Conservation (phyloP, 2,797 vertebrate genomes). For the Sebastes reedi region DNA sequence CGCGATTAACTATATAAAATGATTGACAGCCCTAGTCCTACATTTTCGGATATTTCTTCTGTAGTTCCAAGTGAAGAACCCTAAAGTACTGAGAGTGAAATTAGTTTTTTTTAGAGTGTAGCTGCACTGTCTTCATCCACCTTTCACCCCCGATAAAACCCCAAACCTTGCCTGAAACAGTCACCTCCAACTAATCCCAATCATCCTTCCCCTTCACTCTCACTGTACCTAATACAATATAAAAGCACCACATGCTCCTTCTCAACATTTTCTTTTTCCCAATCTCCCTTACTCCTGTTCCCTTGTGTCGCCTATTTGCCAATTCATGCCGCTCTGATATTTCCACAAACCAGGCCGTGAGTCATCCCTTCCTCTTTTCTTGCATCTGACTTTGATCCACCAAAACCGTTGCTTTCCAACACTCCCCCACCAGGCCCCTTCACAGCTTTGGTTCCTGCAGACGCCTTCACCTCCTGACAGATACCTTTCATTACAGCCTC, state of each 20-base stretch:
- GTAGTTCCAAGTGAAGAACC: neutral
- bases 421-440: neutral
- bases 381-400: slow-evolving; percentile 40
- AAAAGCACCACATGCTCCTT: slow-evolving; percentile 44
- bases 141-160: neutral
- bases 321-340: slow-evolving; percentile 58
- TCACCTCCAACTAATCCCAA: neutral
- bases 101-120: slow-evolving; percentile 55
- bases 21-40: too few relatives aligned
- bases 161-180: slow-evolving; percentile 3
- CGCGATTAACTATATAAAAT: too few relatives aligned
- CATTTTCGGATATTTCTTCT: neutral
- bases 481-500: neutral
- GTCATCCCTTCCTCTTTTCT: slow-evolving; percentile 62
- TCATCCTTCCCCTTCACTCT: slow-evolving; percentile 11
- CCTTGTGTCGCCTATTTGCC: slow-evolving; percentile 36
- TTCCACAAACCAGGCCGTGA: slow-evolving; percentile 66
- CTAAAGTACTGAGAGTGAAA: neutral
- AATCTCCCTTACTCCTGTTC: slow-evolving; percentile 44
- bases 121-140: neutral
- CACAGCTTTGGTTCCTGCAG: slow-evolving; percentile 26
- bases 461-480: neutral
- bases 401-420: slow-evolving; percentile 25
- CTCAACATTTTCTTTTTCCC: slow-evolving; percentile 52
- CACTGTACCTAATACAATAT: slow-evolving; percentile 18